Percentiles rank a stretch among this genome's conserved stretches.
Evolutionary conservation across 1,140 invertebrate genomes (phyloP).

Genomic region (Macrosteles quadrilineatus): DNA sequence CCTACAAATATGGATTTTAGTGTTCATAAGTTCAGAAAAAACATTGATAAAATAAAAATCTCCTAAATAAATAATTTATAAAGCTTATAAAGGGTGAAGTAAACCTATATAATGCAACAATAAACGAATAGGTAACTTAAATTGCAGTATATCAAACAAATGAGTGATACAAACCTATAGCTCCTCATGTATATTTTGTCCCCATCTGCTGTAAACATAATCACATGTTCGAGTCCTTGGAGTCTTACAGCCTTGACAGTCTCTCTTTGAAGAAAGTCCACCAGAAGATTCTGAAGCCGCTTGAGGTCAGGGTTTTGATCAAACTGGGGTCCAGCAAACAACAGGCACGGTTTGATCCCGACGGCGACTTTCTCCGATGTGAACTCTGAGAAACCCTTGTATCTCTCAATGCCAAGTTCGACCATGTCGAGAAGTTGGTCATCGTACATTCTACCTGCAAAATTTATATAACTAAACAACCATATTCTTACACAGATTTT

Average conservation of each 20-base stretch:
- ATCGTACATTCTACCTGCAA: conserved; percentile 79
- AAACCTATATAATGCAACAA: no score
- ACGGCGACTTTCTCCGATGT: conserved; percentile 74
- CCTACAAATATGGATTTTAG: no score
- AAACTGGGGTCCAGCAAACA: conserved; percentile 94
- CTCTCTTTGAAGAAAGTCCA: conserved; percentile 93
- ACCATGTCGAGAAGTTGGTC: conserved; percentile 92
- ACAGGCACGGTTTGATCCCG: conserved; percentile 87
- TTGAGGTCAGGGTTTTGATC: conserved; percentile 76
- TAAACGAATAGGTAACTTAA: no score
- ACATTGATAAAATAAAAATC: no score
- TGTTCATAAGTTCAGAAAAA: no score
- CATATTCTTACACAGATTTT: no score
- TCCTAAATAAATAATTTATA: no score
- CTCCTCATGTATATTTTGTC: conserved; percentile 82
- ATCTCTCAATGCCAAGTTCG: conserved; percentile 89
- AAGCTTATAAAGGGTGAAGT: no score
- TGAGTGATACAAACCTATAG: conserved; percentile 70
- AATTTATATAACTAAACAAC: no score
- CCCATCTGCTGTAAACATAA: conserved; percentile 83
- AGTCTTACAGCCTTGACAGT: conserved; percentile 74
- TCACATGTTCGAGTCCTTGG: conserved; percentile 89
- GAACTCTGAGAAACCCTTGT: conserved; percentile 75
- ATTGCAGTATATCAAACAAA: no score
- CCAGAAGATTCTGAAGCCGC: conserved; percentile 84